Conservation (phyloP, 2,888 invertebrate genomes). For the Coleophora deauratella region DNA sequence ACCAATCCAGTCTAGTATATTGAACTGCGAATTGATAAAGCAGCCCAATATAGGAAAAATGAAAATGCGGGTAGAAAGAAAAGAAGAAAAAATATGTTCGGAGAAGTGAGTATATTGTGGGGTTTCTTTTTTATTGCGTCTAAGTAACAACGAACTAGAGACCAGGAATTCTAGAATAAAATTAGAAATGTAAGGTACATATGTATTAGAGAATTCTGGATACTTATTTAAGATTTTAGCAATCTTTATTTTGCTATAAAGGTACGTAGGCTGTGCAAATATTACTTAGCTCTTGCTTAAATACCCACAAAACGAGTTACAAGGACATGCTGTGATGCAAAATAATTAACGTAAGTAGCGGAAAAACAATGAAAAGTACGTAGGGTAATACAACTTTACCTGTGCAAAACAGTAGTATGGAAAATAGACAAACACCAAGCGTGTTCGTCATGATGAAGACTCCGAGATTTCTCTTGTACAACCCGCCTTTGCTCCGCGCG, state of each 20-base stretch:
- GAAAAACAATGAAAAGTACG: constrained; percentile 25
- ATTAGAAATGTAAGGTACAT: too few species aligned
- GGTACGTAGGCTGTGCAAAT: too few species aligned
- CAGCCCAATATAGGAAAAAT: too few species aligned
- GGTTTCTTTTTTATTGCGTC: too few species aligned
- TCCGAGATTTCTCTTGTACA: constrained; percentile 24
- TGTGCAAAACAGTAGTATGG: constrained; percentile 44
- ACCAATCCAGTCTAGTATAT: too few species aligned
- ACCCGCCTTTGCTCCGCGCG: constrained; percentile 34
- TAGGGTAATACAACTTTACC: constrained; percentile 38
- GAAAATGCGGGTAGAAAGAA: not conserved
- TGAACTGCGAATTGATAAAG: too few species aligned
- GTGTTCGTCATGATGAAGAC: constrained; percentile 55
- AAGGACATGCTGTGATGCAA: not conserved
- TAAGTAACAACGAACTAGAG: too few species aligned
- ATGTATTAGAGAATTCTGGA: too few species aligned
- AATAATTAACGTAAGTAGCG: constrained; percentile 1
- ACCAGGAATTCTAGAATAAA: too few species aligned
- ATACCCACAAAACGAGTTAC: not conserved
- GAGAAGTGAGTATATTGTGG: too few species aligned
- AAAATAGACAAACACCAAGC: constrained; percentile 54
- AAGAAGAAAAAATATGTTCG: not conserved
- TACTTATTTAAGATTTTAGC: too few species aligned
- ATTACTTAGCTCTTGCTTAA: not conserved
- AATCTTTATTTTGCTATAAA: too few species aligned